Base-by-base conservation (phyloP, 1,140 invertebrate species). In the Papilio helenus region DNA sequence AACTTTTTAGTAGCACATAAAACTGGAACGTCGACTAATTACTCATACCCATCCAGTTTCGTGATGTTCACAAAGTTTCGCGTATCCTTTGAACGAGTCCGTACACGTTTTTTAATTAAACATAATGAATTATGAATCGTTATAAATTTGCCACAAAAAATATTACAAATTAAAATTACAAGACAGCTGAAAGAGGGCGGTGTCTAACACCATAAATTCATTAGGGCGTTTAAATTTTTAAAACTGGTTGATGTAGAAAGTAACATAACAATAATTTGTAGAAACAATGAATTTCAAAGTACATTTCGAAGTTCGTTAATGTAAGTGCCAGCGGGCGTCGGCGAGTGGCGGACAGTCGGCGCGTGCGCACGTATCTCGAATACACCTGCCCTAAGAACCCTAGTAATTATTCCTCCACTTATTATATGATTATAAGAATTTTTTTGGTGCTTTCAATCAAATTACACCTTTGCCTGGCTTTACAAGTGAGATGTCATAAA, bases 381-480 rank as follows among this genome's bases (percentile, higher is more conserved):
- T 61, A 86, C 92, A 94, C 93, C 93, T 94, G 92, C 93, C 83
- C 83, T 89, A 88, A 90, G 88, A 85, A 85, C 92, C 92, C 90
- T 84, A 88, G 86, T 93, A 94, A 94, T 93, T 93, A 93, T 94
- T 93, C 91, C 87, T 89, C 91, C 91, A 92, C 93, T 93, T 92
- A 93, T 93, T 93, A 93, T 92, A 93, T 92, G 92, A 94, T 94
- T 94, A 93, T 93, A 89, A 89, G 90, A 90, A 86, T 92, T n/a
- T 93, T 94, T 94, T 94, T 94, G 90, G 91, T 92, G 90, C 93
- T 93, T 93, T 94, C 93, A 93, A 93, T 93, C 93, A 93, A 94
- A 94, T 94, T 94, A 93, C 93, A 94, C 93, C 93, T 94, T 94
- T 87, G 87, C 87, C 87, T 80, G 86, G 86, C 85, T 84, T 85